Conservation (phyloP, 2,888 invertebrate species). For the Argyresthia albistria region DNA sequence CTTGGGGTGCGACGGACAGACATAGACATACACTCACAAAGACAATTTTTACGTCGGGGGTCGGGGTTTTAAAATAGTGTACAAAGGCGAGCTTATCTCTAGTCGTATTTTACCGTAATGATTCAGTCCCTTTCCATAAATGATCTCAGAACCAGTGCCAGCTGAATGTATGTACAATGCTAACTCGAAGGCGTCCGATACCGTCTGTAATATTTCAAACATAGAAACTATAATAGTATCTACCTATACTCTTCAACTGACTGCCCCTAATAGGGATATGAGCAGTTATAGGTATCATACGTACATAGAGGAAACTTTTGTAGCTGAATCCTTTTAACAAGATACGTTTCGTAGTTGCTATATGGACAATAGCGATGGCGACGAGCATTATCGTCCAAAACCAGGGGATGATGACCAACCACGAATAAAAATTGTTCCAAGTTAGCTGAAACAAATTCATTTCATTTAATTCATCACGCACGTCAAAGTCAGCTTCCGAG, state of each 20-base stretch:
- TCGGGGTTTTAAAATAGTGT: too few species aligned
- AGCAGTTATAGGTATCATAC: slow-evolving; percentile 12
- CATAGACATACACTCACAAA: too few species aligned
- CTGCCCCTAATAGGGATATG: not conserved
- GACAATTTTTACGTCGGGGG: too few species aligned
- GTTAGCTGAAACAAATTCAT: slow-evolving; percentile 36
- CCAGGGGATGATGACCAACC: slow-evolving; percentile 40
- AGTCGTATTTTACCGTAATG: slow-evolving; percentile 56
- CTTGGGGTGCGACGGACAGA: too few species aligned
- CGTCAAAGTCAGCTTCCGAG: too few species aligned
- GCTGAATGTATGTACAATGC: slow-evolving; percentile 51
- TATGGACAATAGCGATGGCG: slow-evolving; percentile 21
- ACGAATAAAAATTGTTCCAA: slow-evolving; percentile 46
- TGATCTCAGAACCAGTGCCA: slow-evolving; percentile 48
- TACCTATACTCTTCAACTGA: too few species aligned
- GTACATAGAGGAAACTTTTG: slow-evolving; percentile 37
- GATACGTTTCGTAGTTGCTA: slow-evolving; percentile 18
- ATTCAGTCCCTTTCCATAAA: slow-evolving; percentile 56
- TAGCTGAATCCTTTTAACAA: slow-evolving; percentile 30
- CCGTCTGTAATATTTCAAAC: slow-evolving; percentile 21
- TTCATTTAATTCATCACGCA: too few species aligned
- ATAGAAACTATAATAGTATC: not conserved
- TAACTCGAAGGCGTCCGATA: slow-evolving; percentile 43
- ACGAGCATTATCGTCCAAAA: slow-evolving; percentile 33
- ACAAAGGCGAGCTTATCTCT: too few species aligned